Conservation (phyloP, 2,797 vertebrate species). For the Salmo trutta region DNA sequence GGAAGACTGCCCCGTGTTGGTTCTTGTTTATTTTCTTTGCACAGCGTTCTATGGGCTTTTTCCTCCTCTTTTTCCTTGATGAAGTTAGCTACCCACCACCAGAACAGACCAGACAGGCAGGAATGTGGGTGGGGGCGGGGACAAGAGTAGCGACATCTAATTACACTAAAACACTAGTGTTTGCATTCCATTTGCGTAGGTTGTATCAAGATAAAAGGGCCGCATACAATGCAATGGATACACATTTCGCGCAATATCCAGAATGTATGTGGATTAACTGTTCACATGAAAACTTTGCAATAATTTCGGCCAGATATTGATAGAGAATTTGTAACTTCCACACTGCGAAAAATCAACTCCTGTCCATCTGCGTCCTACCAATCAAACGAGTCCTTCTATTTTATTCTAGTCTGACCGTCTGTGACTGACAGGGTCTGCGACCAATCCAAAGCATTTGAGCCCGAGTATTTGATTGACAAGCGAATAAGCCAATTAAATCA, state of each 20-base stretch:
- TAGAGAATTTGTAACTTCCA: slow-evolving; percentile 34
- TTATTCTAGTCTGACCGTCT: too few species aligned
- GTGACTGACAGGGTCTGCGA: slow-evolving; percentile 3
- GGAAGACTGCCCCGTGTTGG: background rate
- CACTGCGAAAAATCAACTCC: slow-evolving; percentile 34
- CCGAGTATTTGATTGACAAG: slow-evolving; percentile 27
- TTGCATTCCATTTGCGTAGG: background rate
- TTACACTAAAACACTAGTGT: background rate
- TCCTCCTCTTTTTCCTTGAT: slow-evolving; percentile 32
- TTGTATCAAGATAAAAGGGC: background rate
- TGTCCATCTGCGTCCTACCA: background rate
- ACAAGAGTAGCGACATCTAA: background rate
- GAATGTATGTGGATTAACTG: background rate
- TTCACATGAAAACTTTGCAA: background rate
- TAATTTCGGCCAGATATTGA: background rate
- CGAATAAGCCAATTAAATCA: slow-evolving; percentile 42
- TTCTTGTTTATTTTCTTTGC: slow-evolving; percentile 34
- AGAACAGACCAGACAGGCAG: slow-evolving; percentile 55
- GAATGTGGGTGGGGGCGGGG: slow-evolving; percentile 73
- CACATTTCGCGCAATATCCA: background rate
- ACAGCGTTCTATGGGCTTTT: slow-evolving; percentile 48
- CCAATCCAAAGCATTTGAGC: slow-evolving; percentile 19
- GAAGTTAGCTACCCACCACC: slow-evolving; percentile 3
- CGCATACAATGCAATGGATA: background rate
- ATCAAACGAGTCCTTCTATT: slow-evolving; percentile 36